phyloP scores from a whole-genome alignment of 2,797 vertebrate genomes.

The Clamator glandarius region DNA sequence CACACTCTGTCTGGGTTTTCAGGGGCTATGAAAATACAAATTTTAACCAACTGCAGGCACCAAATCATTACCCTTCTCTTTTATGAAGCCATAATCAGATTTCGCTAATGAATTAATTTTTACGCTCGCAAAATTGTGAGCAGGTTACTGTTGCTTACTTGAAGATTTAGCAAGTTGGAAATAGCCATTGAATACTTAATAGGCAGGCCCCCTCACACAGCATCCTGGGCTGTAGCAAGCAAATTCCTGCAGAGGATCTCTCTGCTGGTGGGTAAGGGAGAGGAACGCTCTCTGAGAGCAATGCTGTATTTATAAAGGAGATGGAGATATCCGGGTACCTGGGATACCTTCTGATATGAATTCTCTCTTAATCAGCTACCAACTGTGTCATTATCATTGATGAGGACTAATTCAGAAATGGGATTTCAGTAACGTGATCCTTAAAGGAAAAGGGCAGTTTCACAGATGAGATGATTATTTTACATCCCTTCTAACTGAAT shows the following conservation, averaged over 20 bases:
- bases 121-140: conserved; percentile 31
- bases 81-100: conserved; percentile 49
- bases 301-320: not conserved
- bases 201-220: not conserved
- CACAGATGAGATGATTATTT: not conserved
- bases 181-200: not conserved
- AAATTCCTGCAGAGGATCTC: not conserved
- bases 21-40: not conserved
- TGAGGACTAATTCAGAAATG: not conserved
- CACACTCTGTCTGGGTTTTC: not conserved
- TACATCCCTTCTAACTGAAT: not conserved
- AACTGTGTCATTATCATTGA: not conserved
- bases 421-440: not conserved
- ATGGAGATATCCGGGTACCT: not conserved
- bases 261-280: not conserved
- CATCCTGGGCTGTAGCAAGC: not conserved
- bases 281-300: not conserved
- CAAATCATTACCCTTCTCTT: conserved; percentile 51
- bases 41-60: conserved; percentile 33
- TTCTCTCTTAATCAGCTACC: not conserved
- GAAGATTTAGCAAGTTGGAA: conserved; percentile 24
- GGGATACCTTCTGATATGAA: not conserved
- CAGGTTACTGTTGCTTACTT: conserved; percentile 30
- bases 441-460: not conserved
- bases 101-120: conserved; percentile 53